Percentiles rank a stretch among this genome's conserved stretches.
Conservation (phyloP, 2,797 vertebrate species). For the Pelodytes ibericus region DNA sequence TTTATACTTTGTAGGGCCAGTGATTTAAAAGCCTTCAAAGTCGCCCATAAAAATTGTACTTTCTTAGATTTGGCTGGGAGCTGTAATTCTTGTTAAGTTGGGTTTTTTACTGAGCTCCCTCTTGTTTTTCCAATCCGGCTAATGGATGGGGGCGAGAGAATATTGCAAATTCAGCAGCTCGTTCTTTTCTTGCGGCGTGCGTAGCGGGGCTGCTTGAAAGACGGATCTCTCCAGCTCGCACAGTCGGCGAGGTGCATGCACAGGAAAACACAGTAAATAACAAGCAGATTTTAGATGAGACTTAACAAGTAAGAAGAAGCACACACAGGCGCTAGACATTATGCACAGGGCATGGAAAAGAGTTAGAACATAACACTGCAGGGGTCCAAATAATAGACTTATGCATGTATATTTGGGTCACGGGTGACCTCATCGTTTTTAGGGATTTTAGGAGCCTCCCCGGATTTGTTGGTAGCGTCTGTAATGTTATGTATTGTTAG, state of each 20-base stretch:
- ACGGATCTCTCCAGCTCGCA: slow-evolving; percentile 28
- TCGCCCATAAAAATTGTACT: neutral
- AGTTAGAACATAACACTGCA: neutral
- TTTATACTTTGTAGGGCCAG: neutral
- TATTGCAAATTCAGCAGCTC: slow-evolving; percentile 38
- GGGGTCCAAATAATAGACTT: no score
- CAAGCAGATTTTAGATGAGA: slow-evolving; percentile 12
- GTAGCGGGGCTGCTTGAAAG: slow-evolving; percentile 28
- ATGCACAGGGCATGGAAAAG: neutral
- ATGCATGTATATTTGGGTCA: no score
- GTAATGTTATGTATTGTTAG: no score
- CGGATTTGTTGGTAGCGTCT: no score
- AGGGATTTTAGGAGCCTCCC: no score
- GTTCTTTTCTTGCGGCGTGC: slow-evolving; percentile 13
- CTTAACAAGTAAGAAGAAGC: slow-evolving; percentile 4
- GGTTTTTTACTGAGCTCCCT: slow-evolving; percentile 18
- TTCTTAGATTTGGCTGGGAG: neutral
- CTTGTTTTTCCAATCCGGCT: slow-evolving; percentile 46
- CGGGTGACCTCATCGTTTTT: no score
- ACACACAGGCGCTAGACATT: no score
- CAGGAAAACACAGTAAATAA: slow-evolving; percentile 30
- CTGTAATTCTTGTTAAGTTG: slow-evolving; percentile 34
- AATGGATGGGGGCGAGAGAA: slow-evolving; percentile 33
- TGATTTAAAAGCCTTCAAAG: slow-evolving; percentile 7
- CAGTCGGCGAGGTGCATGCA: slow-evolving; percentile 24